Base-by-base conservation (phyloP, 1,140 invertebrate species). In the Calycopis cecrops region DNA sequence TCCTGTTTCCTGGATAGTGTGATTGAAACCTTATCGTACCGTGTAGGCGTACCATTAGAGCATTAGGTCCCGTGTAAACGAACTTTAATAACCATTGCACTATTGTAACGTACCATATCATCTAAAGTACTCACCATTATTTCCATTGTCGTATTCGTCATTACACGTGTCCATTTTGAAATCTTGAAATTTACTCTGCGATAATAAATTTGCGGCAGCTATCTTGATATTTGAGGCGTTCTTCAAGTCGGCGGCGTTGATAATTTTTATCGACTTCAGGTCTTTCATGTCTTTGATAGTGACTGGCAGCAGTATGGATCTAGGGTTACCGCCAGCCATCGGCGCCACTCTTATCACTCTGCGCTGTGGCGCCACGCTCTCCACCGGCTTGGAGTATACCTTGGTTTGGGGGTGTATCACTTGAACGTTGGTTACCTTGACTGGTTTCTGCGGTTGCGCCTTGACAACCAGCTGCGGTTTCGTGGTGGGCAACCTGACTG, bases 191-290 rank as follows among this genome's bases (percentile, higher is more conserved):
- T 87, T 88, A 48, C 78, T 83, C 67, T 88, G 80, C 49, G 85
- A 83, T 37, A 88, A 57, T 12, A 88, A 62, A 60, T 88, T 88
- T 4, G 85, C 85, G 3, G 87, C 88, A 1, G 85, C 88, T 51
- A 88, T 67, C 59, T 89, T 89, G n/a, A 90, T 86, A 59, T 87
- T 89, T 1, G 88, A 81, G 0, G 87, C 75, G 55, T 88, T 88
- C 69, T 89, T 89, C 51, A 90, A 65, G 52, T 91, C 89, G 0
- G 90, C 79, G 0, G 91, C 89, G 59, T 92, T 93, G 35, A 94
- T 91, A n/a, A 94, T 93, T 78, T 93, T 93, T 47, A 93, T 92
- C 0, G 91, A 91, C 51, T 90, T 89, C 9, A 93, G 84, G 67
- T 93, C 91, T 69, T 92, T 93, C 85, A 91, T 89, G 35, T 91